phyloP scores from a whole-genome alignment of 2,888 invertebrate species.

The Caenorhabditis macrosperma region DNA sequence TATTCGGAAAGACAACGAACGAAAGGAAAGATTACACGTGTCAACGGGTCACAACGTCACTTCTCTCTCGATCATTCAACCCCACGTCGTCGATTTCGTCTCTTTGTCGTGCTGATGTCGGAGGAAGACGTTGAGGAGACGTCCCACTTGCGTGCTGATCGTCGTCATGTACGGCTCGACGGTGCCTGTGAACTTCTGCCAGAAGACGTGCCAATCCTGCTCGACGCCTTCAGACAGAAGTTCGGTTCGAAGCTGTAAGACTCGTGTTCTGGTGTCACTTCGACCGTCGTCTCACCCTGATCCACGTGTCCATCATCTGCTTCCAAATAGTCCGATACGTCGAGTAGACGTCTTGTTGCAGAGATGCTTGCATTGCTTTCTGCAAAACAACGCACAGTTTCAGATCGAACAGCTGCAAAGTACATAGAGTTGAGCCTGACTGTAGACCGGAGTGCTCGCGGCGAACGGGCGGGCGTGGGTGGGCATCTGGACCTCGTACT shows the following conservation, averaged over 20 bases:
- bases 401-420: neutral
- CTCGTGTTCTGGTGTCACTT: neutral
- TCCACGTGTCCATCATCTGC: slow-evolving; percentile 54
- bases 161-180: slow-evolving; percentile 45
- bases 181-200: slow-evolving; percentile 43
- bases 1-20: neutral
- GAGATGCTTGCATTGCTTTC: slow-evolving; percentile 51
- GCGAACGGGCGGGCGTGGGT: slow-evolving; percentile 18
- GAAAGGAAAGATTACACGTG: slow-evolving; percentile 11
- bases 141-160: slow-evolving; percentile 36
- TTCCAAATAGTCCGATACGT: slow-evolving; percentile 57
- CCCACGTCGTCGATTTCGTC: slow-evolving; percentile 28
- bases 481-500: slow-evolving; percentile 55
- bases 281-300: neutral
- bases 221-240: slow-evolving; percentile 32
- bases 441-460: slow-evolving; percentile 34
- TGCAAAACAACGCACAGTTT: neutral
- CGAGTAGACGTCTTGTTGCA: slow-evolving; percentile 48
- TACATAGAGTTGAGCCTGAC: slow-evolving; percentile 34
- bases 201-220: slow-evolving; percentile 47
- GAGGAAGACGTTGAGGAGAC: slow-evolving; percentile 42
- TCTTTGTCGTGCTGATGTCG: slow-evolving; percentile 49
- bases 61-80: slow-evolving; percentile 1
- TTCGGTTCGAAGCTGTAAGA: slow-evolving; percentile 27
- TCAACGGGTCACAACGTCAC: neutral